Base-by-base conservation (phyloP, 2,113 vertebrate species). In the Dromaius novaehollandiae region DNA sequence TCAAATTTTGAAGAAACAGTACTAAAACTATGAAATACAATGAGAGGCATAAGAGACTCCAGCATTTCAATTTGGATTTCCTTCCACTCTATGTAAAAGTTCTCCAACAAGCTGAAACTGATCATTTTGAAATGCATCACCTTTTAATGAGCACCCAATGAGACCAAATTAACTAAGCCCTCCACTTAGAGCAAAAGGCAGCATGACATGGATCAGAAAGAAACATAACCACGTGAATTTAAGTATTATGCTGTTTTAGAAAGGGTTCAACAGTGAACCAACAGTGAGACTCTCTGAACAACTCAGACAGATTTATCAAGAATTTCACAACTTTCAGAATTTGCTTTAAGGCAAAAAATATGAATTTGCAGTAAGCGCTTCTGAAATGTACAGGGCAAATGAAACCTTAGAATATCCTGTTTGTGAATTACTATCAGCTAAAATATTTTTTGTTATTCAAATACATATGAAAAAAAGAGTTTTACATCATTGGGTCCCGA, bases 11-110 rank as follows among this genome's bases (percentile, higher is more conserved):
- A 42, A 86, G 38, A 88, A 82, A 74, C 2, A 4, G 11, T 34
- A 76, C 50, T 74, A 63, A 89, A 86, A 71, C 2, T 0, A 42
- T 1, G 34, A 30, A 40, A 12, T 42, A 42, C 1, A 2, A 8
- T 68, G 9, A 44, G 18, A 94, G 24, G 26, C 63, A 6, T 46
- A 40, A 19, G 24, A 32, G 4, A 83, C 18, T 21, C 7, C 22
- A 19, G 6, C 48, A n/a, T 58, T 61, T 56, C 48, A 92, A 84
- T 30, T 2, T 68, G 50, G 4, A 71, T 82, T 94, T 84, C 22
- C 21, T 64, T 51, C 17, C 28, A 22, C 53, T 63, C 70, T 25
- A 5, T 17, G 12, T 22, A 48, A 34, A 64, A 48, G 7, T 17
- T 61, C 77, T 79, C 34, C 22, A 88, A 46, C 79, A 92, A 82